These are phyloP conservation scores for Chymomyza amoena DNA, from an alignment of 2,888 invertebrate species.

Conservation along the genomic window DNA sequence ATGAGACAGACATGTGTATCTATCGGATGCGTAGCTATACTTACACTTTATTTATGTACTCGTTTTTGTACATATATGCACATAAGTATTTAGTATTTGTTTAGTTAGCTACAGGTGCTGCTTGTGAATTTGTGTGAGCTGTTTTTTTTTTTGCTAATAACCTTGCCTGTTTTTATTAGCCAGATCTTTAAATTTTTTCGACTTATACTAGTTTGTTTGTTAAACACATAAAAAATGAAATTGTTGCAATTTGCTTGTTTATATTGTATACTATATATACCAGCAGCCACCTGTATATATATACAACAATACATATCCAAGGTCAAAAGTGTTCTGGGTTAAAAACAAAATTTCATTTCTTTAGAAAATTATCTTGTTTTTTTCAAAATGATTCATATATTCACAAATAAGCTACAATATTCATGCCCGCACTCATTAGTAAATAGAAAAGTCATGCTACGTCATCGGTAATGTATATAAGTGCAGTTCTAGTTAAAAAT, in stretches of 20 bases:
- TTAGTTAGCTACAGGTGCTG: neutral
- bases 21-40: neutral
- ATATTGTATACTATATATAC: neutral
- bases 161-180: neutral
- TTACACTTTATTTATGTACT: conserved; percentile 7
- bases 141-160: neutral
- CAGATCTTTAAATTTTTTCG: neutral
- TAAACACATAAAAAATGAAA: conserved; percentile 9
- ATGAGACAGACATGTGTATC: neutral
- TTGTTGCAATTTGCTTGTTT: conserved; percentile 2
- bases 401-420: neutral
- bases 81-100: neutral
- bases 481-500: neutral
- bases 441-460: conserved; percentile 31
- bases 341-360: neutral
- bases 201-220: neutral
- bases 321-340: conserved; percentile 3
- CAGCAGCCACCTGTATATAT: neutral
- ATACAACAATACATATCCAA: neutral
- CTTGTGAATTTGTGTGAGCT: neutral
- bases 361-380: neutral
- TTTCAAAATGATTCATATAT: neutral
- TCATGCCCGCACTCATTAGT: neutral
- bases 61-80: neutral
- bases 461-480: conserved; percentile 22